Conservation (phyloP, 2,113 vertebrate genomes). For the Helogale parvula region DNA sequence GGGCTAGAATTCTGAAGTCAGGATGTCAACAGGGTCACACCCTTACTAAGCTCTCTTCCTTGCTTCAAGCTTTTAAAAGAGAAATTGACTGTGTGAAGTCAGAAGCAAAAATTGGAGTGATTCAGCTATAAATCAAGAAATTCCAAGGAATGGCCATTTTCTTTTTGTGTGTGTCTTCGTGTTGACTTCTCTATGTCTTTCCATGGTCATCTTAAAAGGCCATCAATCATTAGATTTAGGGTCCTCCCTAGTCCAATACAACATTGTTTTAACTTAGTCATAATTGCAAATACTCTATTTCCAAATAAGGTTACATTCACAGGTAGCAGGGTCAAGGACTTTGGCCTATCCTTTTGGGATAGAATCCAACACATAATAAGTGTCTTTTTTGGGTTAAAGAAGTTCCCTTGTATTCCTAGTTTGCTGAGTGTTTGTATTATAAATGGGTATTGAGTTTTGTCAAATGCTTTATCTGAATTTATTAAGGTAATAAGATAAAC, state of each 20-base stretch:
- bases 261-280: background rate
- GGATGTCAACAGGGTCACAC: background rate
- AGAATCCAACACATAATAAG: background rate
- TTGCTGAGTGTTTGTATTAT: background rate
- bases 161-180: background rate
- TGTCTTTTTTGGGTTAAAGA: background rate
- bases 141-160: background rate
- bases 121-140: background rate
- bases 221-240: background rate
- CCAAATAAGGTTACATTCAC: background rate
- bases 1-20: background rate
- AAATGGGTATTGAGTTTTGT: background rate
- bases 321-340: background rate
- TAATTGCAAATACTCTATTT: background rate
- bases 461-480: background rate
- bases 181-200: background rate
- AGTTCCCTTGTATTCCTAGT: background rate
- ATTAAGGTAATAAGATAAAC: background rate
- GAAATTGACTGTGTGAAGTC: background rate
- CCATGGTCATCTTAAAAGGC: background rate
- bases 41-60: background rate
- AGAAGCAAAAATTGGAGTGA: background rate
- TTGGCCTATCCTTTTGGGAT: background rate
- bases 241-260: no score
- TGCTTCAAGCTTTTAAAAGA: background rate